Base-by-base conservation (phyloP, 2,797 vertebrate species). In the Streptopelia turtur region DNA sequence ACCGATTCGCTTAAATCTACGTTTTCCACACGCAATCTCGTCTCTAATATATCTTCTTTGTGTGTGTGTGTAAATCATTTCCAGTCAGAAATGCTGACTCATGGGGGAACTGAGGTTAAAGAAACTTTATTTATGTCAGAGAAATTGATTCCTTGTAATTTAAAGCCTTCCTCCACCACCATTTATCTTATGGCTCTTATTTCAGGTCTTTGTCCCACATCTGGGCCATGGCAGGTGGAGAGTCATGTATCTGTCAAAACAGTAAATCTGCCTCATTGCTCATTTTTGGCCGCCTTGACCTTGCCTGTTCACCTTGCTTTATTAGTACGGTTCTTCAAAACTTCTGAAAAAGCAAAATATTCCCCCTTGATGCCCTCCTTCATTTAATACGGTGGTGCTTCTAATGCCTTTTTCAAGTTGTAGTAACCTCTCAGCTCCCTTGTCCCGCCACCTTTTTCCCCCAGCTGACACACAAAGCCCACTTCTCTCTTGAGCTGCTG, bases 201-300 rank as follows among this genome's bases (percentile, higher is more conserved):
- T 70, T 57, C 87, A 84, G 1, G 49, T 66, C 83, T 88, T 79
- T 82, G 91, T 94, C 59, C 87, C 87, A 56, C 83, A 79, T 27
- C 63, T 95, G 74, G 85, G 77, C 85, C 43, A 2, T 47, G 72
- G 77, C 94, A 86, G 87, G 76, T 76, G 53, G 66, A 94, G 63
- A 90, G 87, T 83, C 77, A 43, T 88, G 87, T 59, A 89, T 93
- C 89, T 96, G 87, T 89, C 95, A 95, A 52, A 91, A 23, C 37
- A 77, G 43, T 6, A 83, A 87, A 90, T 43, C 87, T 72, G 91
- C 49, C 93, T 95, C 94, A 91, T 87, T 90, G 63, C 77, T 96
- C 95, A 93, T 88, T 94, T 95, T 74, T 94, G 77, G 70, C 85
- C 85, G 70, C 33, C 74, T 79, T 79, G 93, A 94, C 94, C 95